A percentile compares a stretch with the other conserved stretches of the same genome.
Conservation (phyloP, 2,888 invertebrate genomes). For the Strigamia transsilvanica region DNA sequence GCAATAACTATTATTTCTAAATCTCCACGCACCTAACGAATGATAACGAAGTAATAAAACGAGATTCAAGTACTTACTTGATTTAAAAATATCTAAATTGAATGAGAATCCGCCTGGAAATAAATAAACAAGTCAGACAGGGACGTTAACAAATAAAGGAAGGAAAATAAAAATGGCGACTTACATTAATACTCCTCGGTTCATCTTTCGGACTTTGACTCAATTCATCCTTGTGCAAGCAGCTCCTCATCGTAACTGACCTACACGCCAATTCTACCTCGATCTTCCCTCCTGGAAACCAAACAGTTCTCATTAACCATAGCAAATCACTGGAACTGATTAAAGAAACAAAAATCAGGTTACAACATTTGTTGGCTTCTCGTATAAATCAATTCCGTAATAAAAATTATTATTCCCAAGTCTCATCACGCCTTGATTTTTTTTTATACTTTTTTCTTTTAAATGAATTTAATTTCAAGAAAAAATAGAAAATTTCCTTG, state of each 20-base stretch:
- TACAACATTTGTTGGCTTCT: slow-evolving; percentile 23
- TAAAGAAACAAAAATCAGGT: slow-evolving; percentile 32
- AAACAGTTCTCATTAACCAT: slow-evolving; percentile 25
- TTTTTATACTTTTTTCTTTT: not conserved
- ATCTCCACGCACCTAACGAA: not conserved
- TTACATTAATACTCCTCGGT: not conserved
- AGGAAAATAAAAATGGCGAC: not conserved
- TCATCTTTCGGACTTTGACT: slow-evolving; percentile 28
- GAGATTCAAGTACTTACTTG: not conserved
- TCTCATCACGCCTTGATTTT: not conserved
- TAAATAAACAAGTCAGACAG: not conserved
- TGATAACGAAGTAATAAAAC: not conserved
- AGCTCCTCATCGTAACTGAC: not conserved
- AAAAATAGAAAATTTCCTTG: not conserved
- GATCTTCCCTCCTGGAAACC: slow-evolving; percentile 44
- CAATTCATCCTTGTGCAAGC: slow-evolving; percentile 9
- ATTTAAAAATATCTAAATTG: not conserved
- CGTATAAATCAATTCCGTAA: not conserved
- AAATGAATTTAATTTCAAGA: not conserved
- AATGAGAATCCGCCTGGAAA: not conserved
- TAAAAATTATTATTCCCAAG: not conserved
- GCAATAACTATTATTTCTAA: not conserved
- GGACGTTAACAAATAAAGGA: not conserved
- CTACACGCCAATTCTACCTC: slow-evolving; percentile 20
- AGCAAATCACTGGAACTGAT: slow-evolving; percentile 42